Base-by-base conservation (phyloP, 1,140 invertebrate species). In the Trinorchestia longiramus region DNA sequence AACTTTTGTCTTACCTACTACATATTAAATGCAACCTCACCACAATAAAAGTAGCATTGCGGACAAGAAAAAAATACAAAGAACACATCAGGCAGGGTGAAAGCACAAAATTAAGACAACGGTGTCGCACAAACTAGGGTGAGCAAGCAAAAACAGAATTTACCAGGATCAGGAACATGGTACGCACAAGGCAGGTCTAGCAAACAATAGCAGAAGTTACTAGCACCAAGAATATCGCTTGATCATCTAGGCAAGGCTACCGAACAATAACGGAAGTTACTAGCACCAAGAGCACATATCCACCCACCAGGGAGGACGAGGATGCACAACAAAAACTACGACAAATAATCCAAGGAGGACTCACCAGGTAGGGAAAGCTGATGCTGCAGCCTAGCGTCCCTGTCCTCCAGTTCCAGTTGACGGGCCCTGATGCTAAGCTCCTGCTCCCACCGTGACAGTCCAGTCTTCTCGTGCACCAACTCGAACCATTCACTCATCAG, bases 401-500 rank as follows among this genome's bases (percentile, higher is more conserved):
- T 97, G 97, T 99, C 98, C 97, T 99, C 98, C 47, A 99, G 97
- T 97, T 99, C 98, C 62, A 99, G 97, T 97, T 99, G 98, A 97
- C 98, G 98, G 53, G 98, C 98, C 96, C 98, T 97, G 87, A 99
- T 98, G 96, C 98, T 97, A 94, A 99, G 97, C 97, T 99, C 98
- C 96, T 98, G 98, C 97, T 99, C 98, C 97, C 98, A 98, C 97
- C 98, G 97, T 90, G 98, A 98, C 90, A 98, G 97, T 97, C 98
- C 98, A 96, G 98, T 99, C 97, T 98, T 98, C 97, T 99, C 98
- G 96, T 98, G 98, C 97, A 99, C 98, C 96, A 99, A 97, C 97
- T 98, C 98, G 97, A 99, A 98, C 98, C 98, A 98, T 97, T 99
- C 98, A 95, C 98, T 98, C 96, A 99, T 97, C 96, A 99, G 97